Base-by-base conservation (phyloP, 2,888 invertebrate genomes). In the Druceiella hillmani region DNA sequence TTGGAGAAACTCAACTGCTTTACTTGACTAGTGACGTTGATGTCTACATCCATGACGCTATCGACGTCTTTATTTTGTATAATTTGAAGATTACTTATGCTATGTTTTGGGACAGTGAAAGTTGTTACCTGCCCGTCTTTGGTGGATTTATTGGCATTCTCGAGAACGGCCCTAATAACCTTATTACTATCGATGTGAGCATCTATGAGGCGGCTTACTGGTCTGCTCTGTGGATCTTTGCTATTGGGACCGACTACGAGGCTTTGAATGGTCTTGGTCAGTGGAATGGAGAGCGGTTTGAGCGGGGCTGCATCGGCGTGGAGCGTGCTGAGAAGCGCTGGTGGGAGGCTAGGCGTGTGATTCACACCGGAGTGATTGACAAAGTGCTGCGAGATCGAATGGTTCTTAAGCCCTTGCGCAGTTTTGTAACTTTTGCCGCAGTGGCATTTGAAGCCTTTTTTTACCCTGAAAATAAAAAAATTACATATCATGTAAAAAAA, bases 371-470 rank as follows among this genome's bases (percentile, higher is more conserved):
- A 22, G 25, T 35, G n/a, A n/a, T n/a, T n/a, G n/a, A 17, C 34
- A 25, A 62, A 49, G 22, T 44, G 48, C 39, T 44, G 46, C 20
- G 39, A 24, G 25, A 63, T 50, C 2, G 80, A 76, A 60, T 89
- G 88, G 54, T 76, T 80, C 57, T 83, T 84, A 54, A 89, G 72
- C 40, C 87, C 86, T 62, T 83, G 83, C 33, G 80, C 75, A 46
- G 87, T 86, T 67, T 85, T 86, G 71, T 89, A 89, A 60, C 81
- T 85, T 73, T 88, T 89, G 54, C 87, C 87, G 70, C 89, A 89
- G 58, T 81, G 81, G 62, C 88, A 89, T 61, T 82, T 83, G 70
- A 80, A 87, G 26, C 79, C 80, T 69, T 87, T 87, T 61, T 79
- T 80, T 58, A 84, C 76, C 69, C 86, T 86, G 69, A 25, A 73